Evolutionary conservation across 1,140 invertebrate genomes (phyloP).

Genomic region (Daktulosphaira vitifoliae): DNA sequence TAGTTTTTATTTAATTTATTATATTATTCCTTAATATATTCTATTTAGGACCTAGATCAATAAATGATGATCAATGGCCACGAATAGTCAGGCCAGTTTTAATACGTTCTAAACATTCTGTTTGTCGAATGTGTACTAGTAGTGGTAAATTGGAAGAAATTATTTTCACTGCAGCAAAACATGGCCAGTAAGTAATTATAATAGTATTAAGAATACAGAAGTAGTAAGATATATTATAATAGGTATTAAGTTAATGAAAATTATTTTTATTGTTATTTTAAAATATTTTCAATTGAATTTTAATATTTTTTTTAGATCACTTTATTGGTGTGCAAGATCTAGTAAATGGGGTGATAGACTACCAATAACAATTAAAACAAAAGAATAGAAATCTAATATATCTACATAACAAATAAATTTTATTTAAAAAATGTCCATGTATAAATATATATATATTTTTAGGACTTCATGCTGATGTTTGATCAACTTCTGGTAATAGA

Average conservation of each 20-base stretch:
- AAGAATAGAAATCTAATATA: too few species aligned
- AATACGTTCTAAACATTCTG: slow-evolving; percentile 55
- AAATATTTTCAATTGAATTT: too few species aligned
- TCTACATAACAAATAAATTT: too few species aligned
- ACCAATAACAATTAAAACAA: slow-evolving; percentile 47
- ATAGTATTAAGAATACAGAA: background rate
- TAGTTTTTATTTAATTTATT: background rate
- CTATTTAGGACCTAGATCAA: slow-evolving; percentile 36
- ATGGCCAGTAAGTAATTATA: slow-evolving; percentile 52
- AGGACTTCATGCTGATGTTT: background rate
- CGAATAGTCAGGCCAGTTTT: slow-evolving; percentile 61
- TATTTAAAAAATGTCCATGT: too few species aligned
- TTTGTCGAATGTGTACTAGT: slow-evolving; percentile 68
- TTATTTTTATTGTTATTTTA: too few species aligned
- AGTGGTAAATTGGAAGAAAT: slow-evolving; percentile 66
- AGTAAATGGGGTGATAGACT: slow-evolving; percentile 66
- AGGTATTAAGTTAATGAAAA: too few species aligned
- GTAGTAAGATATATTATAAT: slow-evolving; percentile 10
- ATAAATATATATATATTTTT: too few species aligned
- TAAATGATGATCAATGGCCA: slow-evolving; percentile 58
- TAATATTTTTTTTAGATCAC: slow-evolving; percentile 43
- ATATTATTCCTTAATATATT: slow-evolving; percentile 7
- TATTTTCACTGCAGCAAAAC: slow-evolving; percentile 62
- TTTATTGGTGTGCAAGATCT: slow-evolving; percentile 59
- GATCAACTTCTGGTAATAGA: background rate